Base-by-base conservation (phyloP, 2,797 vertebrate genomes). In the Trichosurus vulpecula region DNA sequence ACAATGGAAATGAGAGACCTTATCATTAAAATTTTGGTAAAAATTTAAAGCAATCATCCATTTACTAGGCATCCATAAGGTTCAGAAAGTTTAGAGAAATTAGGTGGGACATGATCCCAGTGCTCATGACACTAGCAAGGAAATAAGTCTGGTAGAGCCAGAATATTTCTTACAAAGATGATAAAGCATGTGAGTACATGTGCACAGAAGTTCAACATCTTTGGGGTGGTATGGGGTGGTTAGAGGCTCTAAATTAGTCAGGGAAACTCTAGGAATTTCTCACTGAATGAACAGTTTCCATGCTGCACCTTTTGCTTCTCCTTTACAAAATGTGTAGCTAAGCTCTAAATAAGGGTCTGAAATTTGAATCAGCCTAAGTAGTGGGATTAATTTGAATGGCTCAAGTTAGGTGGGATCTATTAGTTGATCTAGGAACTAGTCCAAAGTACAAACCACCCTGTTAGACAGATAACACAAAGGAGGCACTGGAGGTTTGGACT, bases 251-350 rank as follows among this genome's bases (percentile, higher is more conserved):
- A 41, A 81, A 47, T 92, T 92, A 52, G 47, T 52, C 90, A n/a
- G 41, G 54, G 53, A 92, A 94, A 89, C 25, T 92, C 61, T 29
- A 90, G 30, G 92, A 93, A 58, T 54, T 2, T 55, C 93, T 47
- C 57, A 90, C 4, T 93, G 92, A 56, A 94, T 96, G 92, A 56
- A 31, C 91, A 93, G n/a, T 35, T 93, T 97, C 92, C 11, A 93
- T 93, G 93, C 61, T 2, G 93, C 0, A 41, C 35, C 90, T 94
- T 96, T 97, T 94, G 54, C 93, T 47, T 81, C 74, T 22, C 66
- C 66, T 81, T 66, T 47, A 47, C 52, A 95, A 81, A 10, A 22
- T 92, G 4, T 2, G 29, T 29, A 74, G 22, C n/a, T 94, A 90
- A 93, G 54, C 61, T 55, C 52, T 91, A 58, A 94, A 55, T 81